A percentile compares a stretch with the other conserved stretches of the same genome.
Evolutionary conservation across 2,113 vertebrate genomes (phyloP).

Genomic region (Serilophus lunatus): DNA sequence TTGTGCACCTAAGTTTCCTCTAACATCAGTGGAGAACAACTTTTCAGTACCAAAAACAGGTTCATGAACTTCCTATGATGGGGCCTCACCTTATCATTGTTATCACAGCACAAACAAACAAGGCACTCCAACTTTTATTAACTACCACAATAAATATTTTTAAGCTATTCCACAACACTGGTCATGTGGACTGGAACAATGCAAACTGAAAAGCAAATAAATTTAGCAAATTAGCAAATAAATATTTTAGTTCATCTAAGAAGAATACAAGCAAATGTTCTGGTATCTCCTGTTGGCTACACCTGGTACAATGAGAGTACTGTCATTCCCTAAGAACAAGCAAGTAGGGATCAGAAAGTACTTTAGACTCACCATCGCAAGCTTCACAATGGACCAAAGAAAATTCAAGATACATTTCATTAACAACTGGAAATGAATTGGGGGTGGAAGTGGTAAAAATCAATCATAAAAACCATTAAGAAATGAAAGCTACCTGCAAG

Average conservation of each 20-base stretch:
- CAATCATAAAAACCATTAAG: slow-evolving; percentile 7
- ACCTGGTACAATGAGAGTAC: not conserved
- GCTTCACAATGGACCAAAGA: not conserved
- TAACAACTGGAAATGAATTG: not conserved
- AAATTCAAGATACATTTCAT: not conserved
- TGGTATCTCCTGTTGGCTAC: not conserved
- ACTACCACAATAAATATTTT: not conserved
- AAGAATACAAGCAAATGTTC: not conserved
- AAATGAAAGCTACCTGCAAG: slow-evolving; percentile 16
- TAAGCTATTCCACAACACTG: not conserved
- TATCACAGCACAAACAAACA: not conserved
- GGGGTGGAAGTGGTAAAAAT: not conserved
- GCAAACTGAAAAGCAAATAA: not conserved
- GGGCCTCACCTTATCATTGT: not conserved
- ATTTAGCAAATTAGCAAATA: no score
- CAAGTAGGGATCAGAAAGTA: not conserved
- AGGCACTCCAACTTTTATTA: not conserved
- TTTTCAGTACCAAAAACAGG: not conserved
- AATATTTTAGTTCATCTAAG: not conserved
- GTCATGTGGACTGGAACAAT: not conserved
- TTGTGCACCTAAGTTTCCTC: not conserved
- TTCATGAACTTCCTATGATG: not conserved
- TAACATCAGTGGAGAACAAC: not conserved
- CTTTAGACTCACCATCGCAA: not conserved
- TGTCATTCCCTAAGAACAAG: not conserved